Evolutionary conservation across 2,888 invertebrate genomes (phyloP), one percentile per base, ranked within the genome.

Genomic region (Patella pellucida): DNA sequence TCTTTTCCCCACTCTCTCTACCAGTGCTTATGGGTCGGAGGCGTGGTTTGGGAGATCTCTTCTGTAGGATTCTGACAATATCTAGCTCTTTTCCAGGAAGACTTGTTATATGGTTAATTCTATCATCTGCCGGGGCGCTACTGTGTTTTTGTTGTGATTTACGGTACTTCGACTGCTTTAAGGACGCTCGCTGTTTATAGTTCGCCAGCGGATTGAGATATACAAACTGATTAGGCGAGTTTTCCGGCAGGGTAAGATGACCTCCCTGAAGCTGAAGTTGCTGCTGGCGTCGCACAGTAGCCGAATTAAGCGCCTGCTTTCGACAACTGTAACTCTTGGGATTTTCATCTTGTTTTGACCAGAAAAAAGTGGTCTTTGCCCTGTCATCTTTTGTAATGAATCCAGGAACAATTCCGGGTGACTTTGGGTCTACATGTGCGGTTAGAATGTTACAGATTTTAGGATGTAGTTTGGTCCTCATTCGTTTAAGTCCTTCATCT

Each of bases 311-410:
- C 11, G 62, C 62, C 62, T 62, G 62, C 19, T 62, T 62, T 19
- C 62, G 19, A 62, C 62, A 62, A 62, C 62, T 62, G 23, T 62
- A 62, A 19, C 78, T 80, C 52, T 73, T 82, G 12, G 76, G 67
- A 76, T 78, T 81, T 9, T 82, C 83, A 14, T 78, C 82, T 2
- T 78, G 75, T 27, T 79, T 77, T 52, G 84, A 83, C 68, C 84
- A 83, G 15, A 77, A 75, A 11, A 84, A 54, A 3, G 86, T 84
- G 19, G 86, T 81, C 77, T 84, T 87, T 12, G 83, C 83, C 15
- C 87, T 76, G 50, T 86, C 85, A 16, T 81, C 82, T 15, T 85
- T 73, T 1, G 87, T 82, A n/a, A 84, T 85, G 77, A 86, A 87
- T 23, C 85, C 85, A 14, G 85, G 86, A 54, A 87, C 84, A 7